Conservation (phyloP, 2,113 vertebrate species). For the Piprites chloris region DNA sequence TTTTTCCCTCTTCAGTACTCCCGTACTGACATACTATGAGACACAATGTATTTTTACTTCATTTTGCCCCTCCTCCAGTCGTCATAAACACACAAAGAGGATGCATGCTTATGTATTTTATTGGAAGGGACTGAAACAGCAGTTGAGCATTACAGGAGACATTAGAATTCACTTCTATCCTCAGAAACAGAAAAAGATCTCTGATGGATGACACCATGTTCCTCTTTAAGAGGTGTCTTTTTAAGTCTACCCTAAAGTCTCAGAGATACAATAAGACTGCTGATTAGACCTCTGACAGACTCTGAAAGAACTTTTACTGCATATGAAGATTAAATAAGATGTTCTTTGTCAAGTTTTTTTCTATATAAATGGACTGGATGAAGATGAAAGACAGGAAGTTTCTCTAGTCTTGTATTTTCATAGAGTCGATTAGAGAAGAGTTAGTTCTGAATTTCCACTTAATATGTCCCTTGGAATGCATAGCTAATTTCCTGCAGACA, state of each 20-base stretch:
- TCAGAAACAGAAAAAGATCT: background rate
- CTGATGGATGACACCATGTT: background rate
- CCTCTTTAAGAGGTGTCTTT: background rate
- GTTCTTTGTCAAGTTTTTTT: conserved; percentile 18
- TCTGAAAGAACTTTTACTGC: background rate
- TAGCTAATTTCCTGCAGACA: conserved; percentile 69
- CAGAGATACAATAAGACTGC: background rate
- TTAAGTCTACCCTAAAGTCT: background rate
- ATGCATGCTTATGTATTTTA: background rate
- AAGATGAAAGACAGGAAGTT: conserved; percentile 37
- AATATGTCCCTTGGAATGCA: conserved; percentile 61
- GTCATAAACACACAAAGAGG: background rate
- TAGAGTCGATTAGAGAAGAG: conserved; percentile 24
- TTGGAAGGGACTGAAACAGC: background rate
- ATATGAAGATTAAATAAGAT: conserved; percentile 21
- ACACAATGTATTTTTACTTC: background rate
- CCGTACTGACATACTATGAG: accelerated
- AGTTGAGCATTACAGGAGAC: background rate
- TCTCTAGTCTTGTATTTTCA: conserved; percentile 11
- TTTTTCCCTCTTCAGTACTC: background rate
- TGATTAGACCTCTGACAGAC: background rate
- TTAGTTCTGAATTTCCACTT: conserved; percentile 41
- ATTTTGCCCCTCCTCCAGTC: background rate
- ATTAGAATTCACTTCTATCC: background rate
- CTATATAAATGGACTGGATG: background rate